A percentile compares a stretch with the other conserved stretches of the same genome.
These are phyloP conservation scores for Dysidea cf. avara DNA, from an alignment of 37 sponge, comb jelly and placozoan species.

Conservation along the genomic window DNA sequence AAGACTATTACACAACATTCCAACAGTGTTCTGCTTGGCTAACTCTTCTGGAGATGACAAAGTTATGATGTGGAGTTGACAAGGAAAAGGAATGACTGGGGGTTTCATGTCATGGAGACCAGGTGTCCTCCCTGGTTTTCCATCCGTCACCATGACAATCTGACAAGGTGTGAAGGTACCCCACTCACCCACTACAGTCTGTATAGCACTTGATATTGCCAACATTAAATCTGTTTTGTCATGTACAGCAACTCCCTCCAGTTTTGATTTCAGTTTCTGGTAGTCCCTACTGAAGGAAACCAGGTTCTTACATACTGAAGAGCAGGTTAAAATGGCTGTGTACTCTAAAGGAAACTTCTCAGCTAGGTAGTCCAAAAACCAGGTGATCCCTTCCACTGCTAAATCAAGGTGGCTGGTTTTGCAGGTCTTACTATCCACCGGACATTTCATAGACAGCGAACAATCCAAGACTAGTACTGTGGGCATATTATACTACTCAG, in stretches of 20 bases:
- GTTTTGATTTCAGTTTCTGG: constrained; percentile 38
- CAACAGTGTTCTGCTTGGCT: not conserved
- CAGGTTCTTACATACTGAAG: constrained; percentile 61
- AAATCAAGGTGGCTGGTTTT: constrained; percentile 23
- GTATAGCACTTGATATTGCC: constrained; percentile 46
- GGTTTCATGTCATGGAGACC: constrained; percentile 28
- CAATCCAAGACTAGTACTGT: constrained; percentile 77
- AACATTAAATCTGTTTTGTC: constrained; percentile 66
- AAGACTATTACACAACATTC: constrained; percentile 32
- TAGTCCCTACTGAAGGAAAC: constrained; percentile 75
- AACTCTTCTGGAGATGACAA: constrained; percentile 63
- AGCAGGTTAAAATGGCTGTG: constrained; percentile 59
- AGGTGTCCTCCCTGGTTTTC: constrained; percentile 38
- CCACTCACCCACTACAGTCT: constrained; percentile 65
- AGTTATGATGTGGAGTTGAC: constrained; percentile 68
- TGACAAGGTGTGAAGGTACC: constrained; percentile 80
- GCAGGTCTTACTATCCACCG: constrained; percentile 14
- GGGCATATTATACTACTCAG: constrained; percentile 60
- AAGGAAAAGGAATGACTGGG: constrained; percentile 58
- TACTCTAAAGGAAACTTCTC: constrained; percentile 54
- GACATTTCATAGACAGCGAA: constrained; percentile 86
- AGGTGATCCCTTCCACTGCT: constrained; percentile 60
- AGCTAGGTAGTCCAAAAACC: constrained; percentile 58
- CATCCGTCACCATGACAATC: constrained; percentile 77
- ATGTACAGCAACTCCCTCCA: constrained; percentile 31